Evolutionary conservation across 2,888 invertebrate genomes (phyloP).

Genomic region (Spilosoma lubricipeda): DNA sequence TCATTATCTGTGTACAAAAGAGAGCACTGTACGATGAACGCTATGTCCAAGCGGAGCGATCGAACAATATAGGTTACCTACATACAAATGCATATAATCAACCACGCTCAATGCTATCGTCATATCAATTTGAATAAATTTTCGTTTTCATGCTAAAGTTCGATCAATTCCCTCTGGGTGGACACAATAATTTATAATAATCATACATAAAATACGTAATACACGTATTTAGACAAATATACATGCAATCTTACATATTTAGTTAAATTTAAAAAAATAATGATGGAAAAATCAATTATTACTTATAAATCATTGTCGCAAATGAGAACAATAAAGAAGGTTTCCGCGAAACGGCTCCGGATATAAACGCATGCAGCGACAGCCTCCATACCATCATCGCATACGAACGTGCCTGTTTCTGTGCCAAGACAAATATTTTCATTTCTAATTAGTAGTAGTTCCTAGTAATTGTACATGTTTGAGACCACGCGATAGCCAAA

Average conservation of each 20-base stretch:
- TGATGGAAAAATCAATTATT: background rate
- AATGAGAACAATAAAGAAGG: background rate
- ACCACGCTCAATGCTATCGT: constrained; percentile 16
- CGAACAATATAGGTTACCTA: constrained; percentile 20
- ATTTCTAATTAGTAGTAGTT: too few species aligned
- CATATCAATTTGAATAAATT: constrained; percentile 42
- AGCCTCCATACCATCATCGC: too few species aligned
- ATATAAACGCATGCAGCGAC: too few species aligned
- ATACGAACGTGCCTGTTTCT: too few species aligned
- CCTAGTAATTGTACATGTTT: too few species aligned
- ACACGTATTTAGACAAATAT: constrained; percentile 28
- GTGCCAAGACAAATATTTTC: too few species aligned
- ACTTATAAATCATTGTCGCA: constrained; percentile 1
- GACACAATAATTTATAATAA: constrained; percentile 34
- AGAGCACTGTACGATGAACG: constrained; percentile 42
- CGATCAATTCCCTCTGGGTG: constrained; percentile 39
- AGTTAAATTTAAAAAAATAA: constrained; percentile 5
- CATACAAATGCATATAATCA: constrained; percentile 16
- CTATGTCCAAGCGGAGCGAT: constrained; percentile 37
- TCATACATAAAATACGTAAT: constrained; percentile 29
- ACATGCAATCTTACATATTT: constrained; percentile 33
- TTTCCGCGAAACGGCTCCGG: too few species aligned
- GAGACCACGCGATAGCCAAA: too few species aligned
- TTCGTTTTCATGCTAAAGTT: constrained; percentile 45
- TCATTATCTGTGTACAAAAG: constrained; percentile 45